Evolutionary conservation across 2,797 vertebrate species (phyloP).

Genomic region (Tragopan temminckii): DNA sequence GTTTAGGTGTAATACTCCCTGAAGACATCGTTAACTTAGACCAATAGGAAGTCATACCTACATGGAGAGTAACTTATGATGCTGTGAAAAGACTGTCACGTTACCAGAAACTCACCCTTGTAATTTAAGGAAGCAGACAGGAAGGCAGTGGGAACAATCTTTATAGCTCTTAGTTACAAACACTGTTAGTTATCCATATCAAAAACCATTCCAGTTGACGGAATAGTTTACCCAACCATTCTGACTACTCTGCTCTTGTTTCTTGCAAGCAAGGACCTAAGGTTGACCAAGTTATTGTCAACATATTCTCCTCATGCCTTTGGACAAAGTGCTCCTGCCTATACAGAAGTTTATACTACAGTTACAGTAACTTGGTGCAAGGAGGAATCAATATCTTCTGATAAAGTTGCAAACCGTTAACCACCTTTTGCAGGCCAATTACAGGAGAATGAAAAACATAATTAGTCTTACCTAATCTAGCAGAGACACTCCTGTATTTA

Average conservation of each 20-base stretch:
- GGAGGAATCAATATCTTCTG: constrained; percentile 21
- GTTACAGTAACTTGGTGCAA: background rate
- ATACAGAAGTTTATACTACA: background rate
- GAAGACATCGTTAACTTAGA: background rate
- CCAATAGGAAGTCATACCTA: background rate
- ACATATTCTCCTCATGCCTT: background rate
- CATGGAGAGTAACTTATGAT: background rate
- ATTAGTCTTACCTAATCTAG: constrained; percentile 43
- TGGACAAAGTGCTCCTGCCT: background rate
- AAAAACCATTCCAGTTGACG: background rate
- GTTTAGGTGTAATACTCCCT: background rate
- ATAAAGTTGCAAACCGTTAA: constrained; percentile 42
- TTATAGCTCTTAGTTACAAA: background rate
- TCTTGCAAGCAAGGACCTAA: background rate
- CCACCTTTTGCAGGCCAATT: constrained; percentile 51
- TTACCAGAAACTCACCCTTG: background rate
- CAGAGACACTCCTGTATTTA: background rate
- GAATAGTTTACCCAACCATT: background rate
- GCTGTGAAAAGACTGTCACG: background rate
- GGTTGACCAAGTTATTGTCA: background rate
- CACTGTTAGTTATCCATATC: background rate
- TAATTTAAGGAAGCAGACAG: background rate
- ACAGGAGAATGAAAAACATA: constrained; percentile 25
- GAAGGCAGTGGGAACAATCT: background rate
- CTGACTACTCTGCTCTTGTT: too few species aligned